Evolutionary conservation across 2,113 vertebrate species (phyloP), one percentile per base, ranked within the genome.

Genomic region (Tauraco erythrolophus): DNA sequence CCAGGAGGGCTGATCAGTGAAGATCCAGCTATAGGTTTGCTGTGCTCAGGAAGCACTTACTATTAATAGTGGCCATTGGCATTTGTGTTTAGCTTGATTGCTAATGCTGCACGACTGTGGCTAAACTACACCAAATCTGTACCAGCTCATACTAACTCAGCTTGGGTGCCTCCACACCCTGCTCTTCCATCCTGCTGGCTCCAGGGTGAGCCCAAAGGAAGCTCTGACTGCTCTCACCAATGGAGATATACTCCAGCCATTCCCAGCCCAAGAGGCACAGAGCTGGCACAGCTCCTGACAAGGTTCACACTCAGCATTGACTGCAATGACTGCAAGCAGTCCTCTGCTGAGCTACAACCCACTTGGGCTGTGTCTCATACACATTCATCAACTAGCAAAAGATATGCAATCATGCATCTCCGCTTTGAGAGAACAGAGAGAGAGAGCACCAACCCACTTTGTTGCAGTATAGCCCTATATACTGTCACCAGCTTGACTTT

Each of bases 161-260:
- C 4, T 19, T 14, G 12, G 14, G 31, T 30, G 25, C 9, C 41
- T 88, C 39, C 57, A 50, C 28, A 66, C 9, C 8, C 11, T 69
- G 31, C 14, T 45, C 16, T 77, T 84, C 57, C 41, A 28, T 35
- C 35, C 39, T 50, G 13, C 57, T 31, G 51, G 62, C 24, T 45
- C 14, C 64, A 45, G 23, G 6, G 27, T 56, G 53, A 81, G 51
- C 35, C 53, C 85, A 46, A 70, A 46, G 4, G 6, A 43, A 60
- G 19, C 35, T 81, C 19, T 0, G 0, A 37, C 30, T 54, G 24
- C 33, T 62, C 11, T 46, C 45, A 25, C 11, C 0, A 0, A 19
- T 18, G 50, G 27, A 69, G 30, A 58, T 39, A 14, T 1, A n/a
- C 10, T 57, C 30, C 43, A 53, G 65, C 28, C 31, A 41, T 68